Evolutionary conservation across 2,797 vertebrate species (phyloP), one percentile per base, ranked within the genome.

Genomic region (Phrynocephalus guinanensis): DNA sequence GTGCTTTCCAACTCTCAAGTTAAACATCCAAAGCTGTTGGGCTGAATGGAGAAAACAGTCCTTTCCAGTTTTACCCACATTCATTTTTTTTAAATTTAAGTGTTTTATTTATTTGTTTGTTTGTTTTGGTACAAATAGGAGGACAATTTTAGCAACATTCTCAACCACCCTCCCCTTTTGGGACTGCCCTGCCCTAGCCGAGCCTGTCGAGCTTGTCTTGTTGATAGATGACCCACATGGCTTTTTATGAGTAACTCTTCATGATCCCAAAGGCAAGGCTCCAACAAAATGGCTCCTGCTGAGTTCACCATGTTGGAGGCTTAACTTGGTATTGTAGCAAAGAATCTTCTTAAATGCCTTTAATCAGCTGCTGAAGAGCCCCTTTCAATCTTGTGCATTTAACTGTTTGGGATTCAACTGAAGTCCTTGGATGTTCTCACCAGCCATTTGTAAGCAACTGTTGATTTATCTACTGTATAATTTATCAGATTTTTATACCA

Each of bases 341-440:
- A 89, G 81, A 71, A 30, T n/a, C 48, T 67, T 67, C 33, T 28
- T 87, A 82, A 7, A 56, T 85, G 85, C 83, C 9, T 86, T 79
- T 24, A 84, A 87, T 73, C 67, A 90, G 77, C 5, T 60, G 1
- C 1, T 84, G 79, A 82, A 92, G 88, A 89, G 38, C 44, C 85
- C 38, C 4, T 38, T 56, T 48, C 78, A 73, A 2, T 89, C 90
- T 73, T 87, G 1, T 72, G 50, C 48, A 89, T 6, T 15, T 84
- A 16, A 30, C 87, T 70, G 72, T 63, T 11, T 87, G 50, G 67
- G 30, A 70, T 95, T 96, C 95, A 84, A 89, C 88, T 95, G 87
- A 94, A 92, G 91, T 93, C 92, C 93, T 84, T 93, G 92, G 93
- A 90, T 93, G 90, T 93, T 87, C 26, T 78, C 28, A 94, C 93